A percentile compares a stretch with the other conserved stretches of the same genome.
phyloP scores from a whole-genome alignment of 2,797 vertebrate genomes.

The Manis crassicaudata region DNA sequence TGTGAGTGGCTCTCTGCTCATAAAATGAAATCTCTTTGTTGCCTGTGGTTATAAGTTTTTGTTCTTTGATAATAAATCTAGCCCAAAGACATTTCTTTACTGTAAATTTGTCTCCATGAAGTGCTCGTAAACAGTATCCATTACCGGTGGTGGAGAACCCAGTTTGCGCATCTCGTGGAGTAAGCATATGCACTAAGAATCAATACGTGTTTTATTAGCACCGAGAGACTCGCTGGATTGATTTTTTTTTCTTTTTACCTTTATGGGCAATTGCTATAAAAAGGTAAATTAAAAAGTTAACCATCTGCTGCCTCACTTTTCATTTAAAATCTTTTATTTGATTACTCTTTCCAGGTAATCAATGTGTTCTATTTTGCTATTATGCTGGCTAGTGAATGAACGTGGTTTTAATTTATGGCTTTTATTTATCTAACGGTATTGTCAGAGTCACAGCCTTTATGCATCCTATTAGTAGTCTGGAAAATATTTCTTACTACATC shows the following conservation, averaged over 20 bases:
- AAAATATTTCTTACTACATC: conserved; percentile 83
- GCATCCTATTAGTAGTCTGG: conserved; percentile 80
- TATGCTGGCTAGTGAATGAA: conserved; percentile 61
- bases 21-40: conserved; percentile 81
- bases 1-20: conserved; percentile 57
- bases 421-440: conserved; percentile 81
- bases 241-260: conserved; percentile 76
- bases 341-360: conserved; percentile 79
- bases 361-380: conserved; percentile 76
- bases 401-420: conserved; percentile 81
- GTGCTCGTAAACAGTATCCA: conserved; percentile 73
- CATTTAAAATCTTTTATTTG: conserved; percentile 79
- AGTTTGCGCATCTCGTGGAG: conserved; percentile 76
- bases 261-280: conserved; percentile 80
- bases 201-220: conserved; percentile 84
- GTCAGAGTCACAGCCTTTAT: conserved; percentile 77
- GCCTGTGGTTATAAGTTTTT: conserved; percentile 78
- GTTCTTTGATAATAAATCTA: conserved; percentile 81
- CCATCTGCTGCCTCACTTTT: conserved; percentile 75
- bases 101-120: conserved; percentile 80
- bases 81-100: conserved; percentile 77
- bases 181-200: conserved; percentile 80
- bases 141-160: conserved; percentile 57
- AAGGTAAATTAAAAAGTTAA: conserved; percentile 82
- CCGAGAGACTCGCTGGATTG: conserved; percentile 79